Conservation (phyloP, 2,888 invertebrate genomes). For the Hydroisotoma schaefferi region DNA sequence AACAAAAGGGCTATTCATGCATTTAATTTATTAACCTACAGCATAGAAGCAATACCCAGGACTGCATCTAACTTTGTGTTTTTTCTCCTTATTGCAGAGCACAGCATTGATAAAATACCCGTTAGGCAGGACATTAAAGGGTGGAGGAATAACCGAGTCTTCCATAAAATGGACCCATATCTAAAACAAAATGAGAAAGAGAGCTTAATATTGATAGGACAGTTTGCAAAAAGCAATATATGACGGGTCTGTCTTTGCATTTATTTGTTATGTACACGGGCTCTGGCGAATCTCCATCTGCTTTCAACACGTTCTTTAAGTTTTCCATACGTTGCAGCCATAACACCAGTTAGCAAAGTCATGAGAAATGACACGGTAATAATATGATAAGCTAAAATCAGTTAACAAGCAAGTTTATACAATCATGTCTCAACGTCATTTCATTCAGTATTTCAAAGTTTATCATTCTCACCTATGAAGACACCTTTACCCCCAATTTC, state of each 20-base stretch:
- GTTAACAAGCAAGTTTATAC: too few relatives aligned
- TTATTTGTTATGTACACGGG: conserved; percentile 54
- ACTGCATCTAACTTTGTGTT: conserved; percentile 57
- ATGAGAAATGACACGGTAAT: conserved; percentile 68
- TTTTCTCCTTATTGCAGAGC: too few relatives aligned
- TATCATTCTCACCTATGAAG: not conserved
- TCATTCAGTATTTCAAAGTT: not conserved
- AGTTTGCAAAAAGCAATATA: conserved; percentile 1
- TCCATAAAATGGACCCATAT: conserved; percentile 70
- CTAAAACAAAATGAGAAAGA: conserved; percentile 35
- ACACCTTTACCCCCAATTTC: conserved; percentile 43
- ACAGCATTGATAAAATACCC: conserved; percentile 9
- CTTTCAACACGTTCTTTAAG: conserved; percentile 66
- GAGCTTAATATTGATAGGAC: not conserved
- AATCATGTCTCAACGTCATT: conserved; percentile 50
- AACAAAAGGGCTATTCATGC: not conserved
- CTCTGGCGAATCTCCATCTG: conserved; percentile 74
- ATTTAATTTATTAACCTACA: conserved; percentile 44
- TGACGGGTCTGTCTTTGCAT: not conserved
- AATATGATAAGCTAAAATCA: conserved; percentile 59
- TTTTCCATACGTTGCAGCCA: conserved; percentile 71
- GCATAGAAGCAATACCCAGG: conserved; percentile 55
- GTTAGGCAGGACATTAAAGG: conserved; percentile 67
- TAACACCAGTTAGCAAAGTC: conserved; percentile 72
- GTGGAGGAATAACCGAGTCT: conserved; percentile 66